Evolutionary conservation across 2,113 vertebrate species (phyloP), one percentile per base, ranked within the genome.

Genomic region (Anhinga anhinga): DNA sequence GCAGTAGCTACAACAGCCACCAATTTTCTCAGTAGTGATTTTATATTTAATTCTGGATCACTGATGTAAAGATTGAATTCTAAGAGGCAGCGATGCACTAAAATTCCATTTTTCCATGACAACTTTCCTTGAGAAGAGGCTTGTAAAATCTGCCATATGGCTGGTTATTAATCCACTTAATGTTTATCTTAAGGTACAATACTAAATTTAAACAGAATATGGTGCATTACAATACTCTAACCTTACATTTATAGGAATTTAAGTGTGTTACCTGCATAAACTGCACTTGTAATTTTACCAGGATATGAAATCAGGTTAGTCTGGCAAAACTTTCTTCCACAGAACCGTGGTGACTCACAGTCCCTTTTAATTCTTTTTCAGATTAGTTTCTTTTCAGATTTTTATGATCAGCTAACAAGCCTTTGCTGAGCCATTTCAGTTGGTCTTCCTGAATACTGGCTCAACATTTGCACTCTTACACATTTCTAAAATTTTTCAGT

Each of bases 31-130:
- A 69, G 3, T 11, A 80, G 77, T 45, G 49, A 91, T 94, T 94
- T 95, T 94, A 50, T 50, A 65, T 93, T 94, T 96, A 95, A 93
- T 95, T 95, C 88, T 79, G 86, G 65, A 84, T 96, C 80, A 82
- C 66, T 42, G 66, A 85, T 94, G 58, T 82, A 82, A 95, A 78
- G 56, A 69, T 82, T 82, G 61, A 87, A 76, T 92, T 93, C 77
- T 34, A 44, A 38, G 63, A 91, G 73, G 65, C 69, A 89, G 78
- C 1, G 29, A 86, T 67, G 95, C 91, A 65, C 86, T 94, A 29
- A 65, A 93, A 92, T 79, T 36, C 91, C 72, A 29, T 84, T 93
- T 81, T 95, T 86, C 92, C 52, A 44, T 32, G 44, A 87, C 47
- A 94, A 32, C 19, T 79, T 92, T 47, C 47, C 52, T 71, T 80